Evolutionary conservation across 2,888 invertebrate genomes (phyloP), one percentile per base, ranked within the genome.

Genomic region (Nephrotoma flavescens): DNA sequence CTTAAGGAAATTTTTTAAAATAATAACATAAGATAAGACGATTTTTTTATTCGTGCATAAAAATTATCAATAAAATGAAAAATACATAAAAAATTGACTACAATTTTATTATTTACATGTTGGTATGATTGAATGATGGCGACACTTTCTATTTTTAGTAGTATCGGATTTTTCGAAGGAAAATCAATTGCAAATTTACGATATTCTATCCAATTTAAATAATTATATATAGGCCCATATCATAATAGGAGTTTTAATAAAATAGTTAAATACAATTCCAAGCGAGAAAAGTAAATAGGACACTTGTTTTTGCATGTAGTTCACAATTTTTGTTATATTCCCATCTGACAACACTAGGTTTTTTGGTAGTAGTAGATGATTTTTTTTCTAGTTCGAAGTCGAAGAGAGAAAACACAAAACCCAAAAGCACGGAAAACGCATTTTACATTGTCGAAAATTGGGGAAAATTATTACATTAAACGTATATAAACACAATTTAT

Each of bases 401-500:
- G 44, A 44, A 44, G 71, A 71, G 52, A 52, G 71, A 71, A 71
- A 71, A 71, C 71, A 71, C 31, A 31, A 31, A 31, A 71, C 31
- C 71, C 71, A 71, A 71, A 57, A 71, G 71, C 71, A 71, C 71
- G 11, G 71, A 57, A 86, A 86, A 86, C 86, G 86, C 86, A 86
- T 52, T 86, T 86, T 57, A 52, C 57, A 42, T 57, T 71, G 71
- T 31, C 2, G 71, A 71, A 71, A 71, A 71, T 71, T 11, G 9
- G 31, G 9, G 71, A 71, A 31, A 31, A 71, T 71, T 71, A 71
- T 31, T 71, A 31, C 31, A 31, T 71, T 71, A 71, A 9, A 71
- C 52, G 7, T 6, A 9, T 12, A 19, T 19, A 71, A 71, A 31
- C 71, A 71, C 31, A 31, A 11, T 31, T 71, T 31, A 71, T 6